phyloP scores from a whole-genome alignment of 2,113 vertebrate genomes.

The Eulemur macaco region DNA sequence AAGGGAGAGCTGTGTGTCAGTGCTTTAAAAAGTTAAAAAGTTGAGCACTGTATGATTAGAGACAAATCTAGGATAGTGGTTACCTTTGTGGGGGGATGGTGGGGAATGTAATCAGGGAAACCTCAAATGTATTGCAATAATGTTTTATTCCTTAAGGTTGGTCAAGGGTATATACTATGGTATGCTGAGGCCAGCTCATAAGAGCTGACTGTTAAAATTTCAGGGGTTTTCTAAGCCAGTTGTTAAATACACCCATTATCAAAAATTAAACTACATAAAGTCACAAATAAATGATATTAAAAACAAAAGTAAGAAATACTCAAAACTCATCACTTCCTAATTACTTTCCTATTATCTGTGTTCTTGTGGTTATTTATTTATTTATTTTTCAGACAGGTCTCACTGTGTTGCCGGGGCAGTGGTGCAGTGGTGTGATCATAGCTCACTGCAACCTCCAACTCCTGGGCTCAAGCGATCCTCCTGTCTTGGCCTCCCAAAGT shows the following conservation, averaged over 20 bases:
- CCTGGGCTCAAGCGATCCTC: too few species aligned
- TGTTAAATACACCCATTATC: slow-evolving; percentile 46
- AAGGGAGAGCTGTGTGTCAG: not conserved
- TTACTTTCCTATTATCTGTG: not conserved
- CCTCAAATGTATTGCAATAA: not conserved
- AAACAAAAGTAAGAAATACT: slow-evolving; percentile 33
- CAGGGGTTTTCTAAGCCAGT: slow-evolving; percentile 7
- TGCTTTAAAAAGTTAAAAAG: slow-evolving; percentile 24
- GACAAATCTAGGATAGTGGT: not conserved
- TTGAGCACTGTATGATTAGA: slow-evolving; percentile 27
- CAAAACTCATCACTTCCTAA: slow-evolving; percentile 20
- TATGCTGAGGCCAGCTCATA: not conserved
- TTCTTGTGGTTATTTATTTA: not conserved
- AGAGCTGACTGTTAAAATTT: slow-evolving; percentile 26
- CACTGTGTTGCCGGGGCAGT: too few species aligned
- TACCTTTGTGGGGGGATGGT: not conserved
- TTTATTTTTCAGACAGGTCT: not conserved
- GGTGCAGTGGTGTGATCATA: too few species aligned
- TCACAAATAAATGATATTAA: slow-evolving; percentile 30
- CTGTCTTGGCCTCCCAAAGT: too few species aligned
- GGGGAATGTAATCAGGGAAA: not conserved
- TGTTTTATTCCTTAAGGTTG: not conserved
- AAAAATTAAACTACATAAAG: slow-evolving; percentile 3
- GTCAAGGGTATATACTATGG: not conserved
- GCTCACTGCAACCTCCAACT: too few species aligned